Evolutionary conservation across 2,797 vertebrate species (phyloP).

Genomic region (Characodon lateralis): DNA sequence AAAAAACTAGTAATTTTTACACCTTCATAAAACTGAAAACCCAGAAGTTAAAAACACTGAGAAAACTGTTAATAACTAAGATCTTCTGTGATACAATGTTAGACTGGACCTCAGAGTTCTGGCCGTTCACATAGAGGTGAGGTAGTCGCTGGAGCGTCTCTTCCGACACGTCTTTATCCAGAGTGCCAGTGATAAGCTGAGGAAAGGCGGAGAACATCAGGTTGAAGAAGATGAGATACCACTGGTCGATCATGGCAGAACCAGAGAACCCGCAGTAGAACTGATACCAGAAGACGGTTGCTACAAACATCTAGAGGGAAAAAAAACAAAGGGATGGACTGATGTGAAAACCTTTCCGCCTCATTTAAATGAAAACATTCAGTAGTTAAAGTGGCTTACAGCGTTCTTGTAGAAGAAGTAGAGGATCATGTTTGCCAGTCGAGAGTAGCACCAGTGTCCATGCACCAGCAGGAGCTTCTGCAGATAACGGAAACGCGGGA

Average conservation of each 20-base stretch:
- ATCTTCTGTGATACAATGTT: neutral
- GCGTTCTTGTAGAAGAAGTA: conserved; percentile 99
- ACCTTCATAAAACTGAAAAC: neutral
- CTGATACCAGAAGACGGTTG: conserved; percentile 98
- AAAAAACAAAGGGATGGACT: neutral
- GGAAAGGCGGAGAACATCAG: conserved; percentile 97
- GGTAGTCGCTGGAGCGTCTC: conserved; percentile 88
- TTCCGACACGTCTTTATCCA: conserved; percentile 93
- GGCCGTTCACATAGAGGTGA: conserved; percentile 92
- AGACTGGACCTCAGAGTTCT: conserved; percentile 90
- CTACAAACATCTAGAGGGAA: conserved; percentile 93
- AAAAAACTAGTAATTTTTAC: neutral
- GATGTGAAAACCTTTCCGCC: neutral
- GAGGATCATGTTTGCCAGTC: conserved; percentile 97
- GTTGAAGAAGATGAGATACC: conserved; percentile 99
- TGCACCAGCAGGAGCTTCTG: conserved; percentile 96
- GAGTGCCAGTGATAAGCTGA: conserved; percentile 94
- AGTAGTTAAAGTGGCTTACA: conserved; percentile 54
- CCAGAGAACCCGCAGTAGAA: conserved; percentile 98
- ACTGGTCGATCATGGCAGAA: conserved; percentile 96
- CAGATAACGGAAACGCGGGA: conserved; percentile 92
- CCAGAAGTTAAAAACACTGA: neutral
- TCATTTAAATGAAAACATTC: neutral
- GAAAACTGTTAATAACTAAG: neutral
- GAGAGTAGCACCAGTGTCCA: conserved; percentile 97